phyloP scores from a whole-genome alignment of 2,113 vertebrate species.

The Crotalus viridis region DNA sequence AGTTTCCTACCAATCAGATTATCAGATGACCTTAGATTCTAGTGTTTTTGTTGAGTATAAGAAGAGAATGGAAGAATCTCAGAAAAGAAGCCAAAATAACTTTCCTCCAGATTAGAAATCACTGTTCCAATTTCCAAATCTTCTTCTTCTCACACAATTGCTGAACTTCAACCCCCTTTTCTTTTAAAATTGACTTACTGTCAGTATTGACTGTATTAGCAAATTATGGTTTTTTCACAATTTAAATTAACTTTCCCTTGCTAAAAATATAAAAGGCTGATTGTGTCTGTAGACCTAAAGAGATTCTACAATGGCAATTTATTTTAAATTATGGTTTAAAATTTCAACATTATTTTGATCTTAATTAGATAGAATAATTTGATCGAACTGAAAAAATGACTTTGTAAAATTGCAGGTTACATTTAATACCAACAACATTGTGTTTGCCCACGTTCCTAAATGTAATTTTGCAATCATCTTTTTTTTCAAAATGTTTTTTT shows the following conservation, averaged over 20 bases:
- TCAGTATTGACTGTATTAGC: neutral
- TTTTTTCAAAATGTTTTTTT: neutral
- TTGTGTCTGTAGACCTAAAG: neutral
- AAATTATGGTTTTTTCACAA: neutral
- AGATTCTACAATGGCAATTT: constrained; percentile 2
- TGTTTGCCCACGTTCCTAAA: neutral
- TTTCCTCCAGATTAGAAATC: neutral
- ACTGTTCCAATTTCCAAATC: neutral
- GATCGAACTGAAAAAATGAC: neutral
- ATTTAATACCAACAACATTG: neutral
- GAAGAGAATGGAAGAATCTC: neutral
- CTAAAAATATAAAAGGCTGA: neutral
- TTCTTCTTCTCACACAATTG: neutral
- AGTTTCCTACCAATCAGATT: neutral
- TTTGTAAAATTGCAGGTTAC: neutral
- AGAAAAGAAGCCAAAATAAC: neutral
- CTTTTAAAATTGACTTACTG: neutral
- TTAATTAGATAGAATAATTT: constrained; percentile 13
- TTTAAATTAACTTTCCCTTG: neutral
- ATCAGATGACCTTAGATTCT: neutral
- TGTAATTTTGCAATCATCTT: constrained; percentile 5
- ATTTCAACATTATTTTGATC: neutral
- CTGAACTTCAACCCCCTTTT: neutral
- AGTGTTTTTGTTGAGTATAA: neutral
- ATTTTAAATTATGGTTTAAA: constrained; percentile 4